Evolutionary conservation across 2,888 invertebrate species (phyloP), one percentile per base, ranked within the genome.

Genomic region (Autographa pulchrina): DNA sequence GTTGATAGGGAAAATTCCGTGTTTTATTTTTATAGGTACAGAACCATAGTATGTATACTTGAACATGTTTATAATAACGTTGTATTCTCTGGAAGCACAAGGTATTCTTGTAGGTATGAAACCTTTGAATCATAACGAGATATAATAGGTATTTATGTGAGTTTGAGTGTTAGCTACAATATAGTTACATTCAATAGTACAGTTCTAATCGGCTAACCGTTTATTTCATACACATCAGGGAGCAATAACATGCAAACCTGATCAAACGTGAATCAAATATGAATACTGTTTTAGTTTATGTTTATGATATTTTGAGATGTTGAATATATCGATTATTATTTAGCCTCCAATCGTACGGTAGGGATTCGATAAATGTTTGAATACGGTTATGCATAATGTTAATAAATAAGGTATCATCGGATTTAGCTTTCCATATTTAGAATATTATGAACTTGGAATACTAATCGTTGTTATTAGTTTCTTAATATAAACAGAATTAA

Each of bases 241-340:
- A 25, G 54, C 9, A 20, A 25, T 56, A 14, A 20, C 13, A 56
- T 8, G 48, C n/a, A 56, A 20, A 56, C 20, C 20, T 56, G 25
- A 56, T 48, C 48, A n/a, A 48, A 25, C 18, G 20, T 3, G 9
- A 56, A 25, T 56, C 54, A 56, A 25, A 56, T 9, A 13, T 56
- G 54, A 14, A 56, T 11, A 13, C 54, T 20, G 54, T 25, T 56
- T 20, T 25, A 25, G 25, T 25, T 25, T 56, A 20, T 54, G 18
- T 20, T 20, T 54, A 54, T n/a, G n/a, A 52, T n/a, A 18, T 18
- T 43, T 43, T n/a, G 11, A 56, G 54, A 14, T 56, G 54, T 56
- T 56, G 54, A 56, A 56, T 56, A 56, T 56, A 4, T 18, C 54
- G 54, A 54, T 54, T 54, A 54, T 54, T 54, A 25, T 56, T 56